Evolutionary conservation across 1,140 invertebrate genomes (phyloP), one percentile per base, ranked within the genome.

Genomic region (Drosophila sechellia): DNA sequence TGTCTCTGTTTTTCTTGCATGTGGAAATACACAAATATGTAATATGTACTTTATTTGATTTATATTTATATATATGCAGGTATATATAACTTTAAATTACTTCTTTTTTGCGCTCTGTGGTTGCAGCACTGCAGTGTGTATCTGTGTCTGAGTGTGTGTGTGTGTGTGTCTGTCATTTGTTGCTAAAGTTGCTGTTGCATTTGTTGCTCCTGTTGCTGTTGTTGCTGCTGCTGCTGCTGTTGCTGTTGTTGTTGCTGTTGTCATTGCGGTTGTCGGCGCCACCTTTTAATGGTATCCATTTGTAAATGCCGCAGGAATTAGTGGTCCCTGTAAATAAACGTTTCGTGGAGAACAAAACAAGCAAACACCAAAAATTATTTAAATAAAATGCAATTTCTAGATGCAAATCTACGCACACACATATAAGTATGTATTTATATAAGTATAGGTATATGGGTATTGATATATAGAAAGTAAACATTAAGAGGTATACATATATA

Each of bases 291-390:
- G 96, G 94, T 97, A 97, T 94, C 96, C 96, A 94, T 97, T 97
- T 94, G 96, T 97, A 94, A 97, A 97, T 94, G 96, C 96, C 93
- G 96, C 96, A 94, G 96, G 96, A 95, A 97, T 97, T 94, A 97
- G 94, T 93, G 96, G 96, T 93, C 96, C 96, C 96, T 97, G 95
- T 65, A 89, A 91, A 89, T 78, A 90, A 84, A 89, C 63, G 79
- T 87, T 87, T 83, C 79, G 84, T 64, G 77, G 54, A 66, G 78
- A 74, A 87, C 81, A 86, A 86, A 87, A 87, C 81, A 81, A 76
- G 80, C 64, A 89, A 76, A 76, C 78, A 87, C 74, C 68, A 86
- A 86, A 79, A 86, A 86, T 86, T 87, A 89, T 87, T 87, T 68
- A 83, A 83, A 83, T 83, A 72, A 77, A 77, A 87, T 83, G 57